phyloP scores from a whole-genome alignment of 2,888 invertebrate species.

The Andrena minutula region DNA sequence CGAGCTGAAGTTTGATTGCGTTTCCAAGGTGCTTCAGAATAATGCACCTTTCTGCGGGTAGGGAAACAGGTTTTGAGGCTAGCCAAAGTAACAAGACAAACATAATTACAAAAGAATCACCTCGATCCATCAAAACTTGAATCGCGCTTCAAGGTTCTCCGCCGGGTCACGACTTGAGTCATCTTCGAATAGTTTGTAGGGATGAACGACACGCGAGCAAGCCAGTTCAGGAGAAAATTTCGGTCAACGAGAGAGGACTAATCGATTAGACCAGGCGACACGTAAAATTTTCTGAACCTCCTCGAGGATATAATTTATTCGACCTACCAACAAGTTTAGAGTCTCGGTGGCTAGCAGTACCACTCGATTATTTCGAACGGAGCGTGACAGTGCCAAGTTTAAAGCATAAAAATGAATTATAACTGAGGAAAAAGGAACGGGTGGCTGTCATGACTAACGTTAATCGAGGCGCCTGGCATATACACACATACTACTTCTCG shows the following conservation, averaged over 20 bases:
- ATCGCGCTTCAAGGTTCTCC: constrained; percentile 12
- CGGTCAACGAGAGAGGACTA: constrained; percentile 64
- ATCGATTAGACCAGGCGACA: constrained; percentile 72
- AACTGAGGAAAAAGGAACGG: constrained; percentile 69
- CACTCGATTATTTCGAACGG: constrained; percentile 79
- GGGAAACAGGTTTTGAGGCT: constrained; percentile 26
- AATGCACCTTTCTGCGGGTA: constrained; percentile 15
- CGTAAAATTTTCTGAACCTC: constrained; percentile 48
- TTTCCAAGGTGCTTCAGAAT: constrained; percentile 33
- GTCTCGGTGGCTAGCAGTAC: constrained; percentile 82
- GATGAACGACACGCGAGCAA: not conserved
- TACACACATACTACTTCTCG: constrained; percentile 11
- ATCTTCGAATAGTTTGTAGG: not conserved
- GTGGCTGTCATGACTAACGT: constrained; percentile 64
- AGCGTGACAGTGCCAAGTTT: constrained; percentile 80
- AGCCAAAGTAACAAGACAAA: constrained; percentile 15
- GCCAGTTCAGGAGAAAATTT: not conserved
- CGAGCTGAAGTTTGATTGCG: constrained; percentile 38
- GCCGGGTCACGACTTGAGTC: constrained; percentile 2
- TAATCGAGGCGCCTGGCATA: constrained; percentile 52
- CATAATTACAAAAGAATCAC: constrained; percentile 20
- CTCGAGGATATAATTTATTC: constrained; percentile 73
- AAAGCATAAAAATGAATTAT: constrained; percentile 81
- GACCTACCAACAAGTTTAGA: constrained; percentile 72
- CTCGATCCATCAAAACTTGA: constrained; percentile 27